Evolutionary conservation across 23 tunicate species (phyloP).

Genomic region (Aplidium turbinatum): DNA sequence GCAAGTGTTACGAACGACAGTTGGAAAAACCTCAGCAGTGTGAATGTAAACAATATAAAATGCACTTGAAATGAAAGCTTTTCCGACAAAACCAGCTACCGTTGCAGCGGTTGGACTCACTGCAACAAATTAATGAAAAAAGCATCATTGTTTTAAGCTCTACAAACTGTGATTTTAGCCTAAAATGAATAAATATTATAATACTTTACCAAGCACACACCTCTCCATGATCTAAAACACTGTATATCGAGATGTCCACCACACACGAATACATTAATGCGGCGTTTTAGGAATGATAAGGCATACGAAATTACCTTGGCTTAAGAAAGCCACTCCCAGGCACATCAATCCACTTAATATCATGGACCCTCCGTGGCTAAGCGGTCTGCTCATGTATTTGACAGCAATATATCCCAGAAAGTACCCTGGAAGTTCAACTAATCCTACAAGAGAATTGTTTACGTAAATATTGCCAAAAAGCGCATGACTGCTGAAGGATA

Average conservation of each 20-base stretch:
- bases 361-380: slow-evolving; percentile 17
- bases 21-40: slow-evolving; percentile 33
- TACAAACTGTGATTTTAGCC: too few species aligned
- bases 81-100: slow-evolving; percentile 25
- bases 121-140: too few species aligned
- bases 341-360: slow-evolving; percentile 15
- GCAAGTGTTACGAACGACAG: slow-evolving; percentile 9
- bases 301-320: slow-evolving; percentile 9
- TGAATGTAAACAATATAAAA: slow-evolving; percentile 42
- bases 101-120: slow-evolving; percentile 1
- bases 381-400: slow-evolving; percentile 16
- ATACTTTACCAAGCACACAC: too few species aligned
- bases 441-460: slow-evolving; percentile 20
- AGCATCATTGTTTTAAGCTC: too few species aligned
- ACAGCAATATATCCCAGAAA: slow-evolving; percentile 17
- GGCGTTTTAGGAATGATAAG: too few species aligned
- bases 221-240: too few species aligned
- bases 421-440: slow-evolving; percentile 26
- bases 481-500: slow-evolving; percentile 18
- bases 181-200: too few species aligned
- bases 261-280: too few species aligned
- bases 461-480: slow-evolving; percentile 24
- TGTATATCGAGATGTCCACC: too few species aligned
- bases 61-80: slow-evolving; percentile 32
- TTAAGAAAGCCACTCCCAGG: slow-evolving; percentile 27